Evolutionary conservation across 2,113 vertebrate genomes (phyloP).

Genomic region (Dascyllus trimaculatus): DNA sequence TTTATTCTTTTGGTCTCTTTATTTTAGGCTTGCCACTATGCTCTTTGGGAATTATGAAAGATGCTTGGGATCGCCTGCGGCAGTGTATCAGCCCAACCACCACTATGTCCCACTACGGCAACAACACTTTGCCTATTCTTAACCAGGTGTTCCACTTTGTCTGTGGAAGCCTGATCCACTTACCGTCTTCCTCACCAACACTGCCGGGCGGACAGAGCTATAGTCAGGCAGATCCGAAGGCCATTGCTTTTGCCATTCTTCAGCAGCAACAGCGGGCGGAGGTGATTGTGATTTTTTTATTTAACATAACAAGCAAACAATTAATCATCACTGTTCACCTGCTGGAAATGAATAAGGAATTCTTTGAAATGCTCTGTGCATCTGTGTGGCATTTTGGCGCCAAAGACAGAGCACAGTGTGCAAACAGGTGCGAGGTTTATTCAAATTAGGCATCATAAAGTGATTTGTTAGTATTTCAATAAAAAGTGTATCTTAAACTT

Average conservation of each 20-base stretch:
- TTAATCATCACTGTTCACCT: background rate
- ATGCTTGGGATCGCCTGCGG: conserved; percentile 86
- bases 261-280: conserved; percentile 87
- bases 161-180: conserved; percentile 77
- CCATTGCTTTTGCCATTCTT: conserved; percentile 82
- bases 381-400: too few species aligned
- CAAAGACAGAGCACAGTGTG: too few species aligned
- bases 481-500: too few species aligned
- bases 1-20: background rate
- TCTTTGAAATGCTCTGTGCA: too few species aligned
- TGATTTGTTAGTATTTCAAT: too few species aligned
- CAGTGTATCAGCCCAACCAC: conserved; percentile 85
- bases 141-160: conserved; percentile 85
- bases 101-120: conserved; percentile 54
- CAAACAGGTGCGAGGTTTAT: too few species aligned
- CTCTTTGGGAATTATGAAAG: conserved; percentile 87
- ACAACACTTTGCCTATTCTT: conserved; percentile 78
- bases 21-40: conserved; percentile 83
- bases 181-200: conserved; percentile 33
- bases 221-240: conserved; percentile 81
- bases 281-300: conserved; percentile 59
- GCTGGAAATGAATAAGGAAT: too few species aligned
- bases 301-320: background rate
- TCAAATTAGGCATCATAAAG: too few species aligned
- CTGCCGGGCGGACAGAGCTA: conserved; percentile 67